phyloP scores from a whole-genome alignment of 2,113 vertebrate species.

The Polypterus senegalus region DNA sequence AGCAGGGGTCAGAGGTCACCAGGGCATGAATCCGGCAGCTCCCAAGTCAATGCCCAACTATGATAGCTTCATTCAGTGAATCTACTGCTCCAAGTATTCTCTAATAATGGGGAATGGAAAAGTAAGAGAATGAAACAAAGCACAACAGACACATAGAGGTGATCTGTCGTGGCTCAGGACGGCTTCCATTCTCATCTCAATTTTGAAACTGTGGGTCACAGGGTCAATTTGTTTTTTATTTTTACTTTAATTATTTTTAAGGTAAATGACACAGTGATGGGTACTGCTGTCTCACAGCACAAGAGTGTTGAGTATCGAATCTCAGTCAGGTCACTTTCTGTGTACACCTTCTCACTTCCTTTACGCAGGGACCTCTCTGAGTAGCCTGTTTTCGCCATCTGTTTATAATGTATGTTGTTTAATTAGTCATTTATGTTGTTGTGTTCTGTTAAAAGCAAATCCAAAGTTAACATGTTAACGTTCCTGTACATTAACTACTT shows the following conservation, averaged over 20 bases:
- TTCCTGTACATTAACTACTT: no score
- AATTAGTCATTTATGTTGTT: no score
- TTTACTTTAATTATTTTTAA: background rate
- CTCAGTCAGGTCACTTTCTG: conserved; percentile 2
- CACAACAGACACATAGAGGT: conserved; percentile 25
- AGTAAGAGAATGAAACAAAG: conserved; percentile 30
- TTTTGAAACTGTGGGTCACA: conserved; percentile 18
- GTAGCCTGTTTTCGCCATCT: no score
- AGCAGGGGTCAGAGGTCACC: conserved; percentile 83
- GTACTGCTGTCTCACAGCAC: background rate
- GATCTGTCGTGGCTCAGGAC: conserved; percentile 26
- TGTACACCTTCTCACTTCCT: no score
- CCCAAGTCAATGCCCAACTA: conserved; percentile 76
- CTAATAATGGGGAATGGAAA: conserved; percentile 40
- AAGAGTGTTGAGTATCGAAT: conserved; percentile 29
- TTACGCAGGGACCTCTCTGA: no score
- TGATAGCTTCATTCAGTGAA: conserved; percentile 50
- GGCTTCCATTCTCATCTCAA: conserved; percentile 24
- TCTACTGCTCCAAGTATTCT: conserved; percentile 28
- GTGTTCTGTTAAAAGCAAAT: no score
- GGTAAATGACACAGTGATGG: background rate
- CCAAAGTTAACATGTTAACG: no score
- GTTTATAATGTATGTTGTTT: no score
- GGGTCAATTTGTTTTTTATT: background rate
- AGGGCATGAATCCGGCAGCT: conserved; percentile 43